Evolutionary conservation across 1,140 invertebrate species (phyloP), one percentile per base, ranked within the genome.

Genomic region (Trachymyrmex cornetzi): DNA sequence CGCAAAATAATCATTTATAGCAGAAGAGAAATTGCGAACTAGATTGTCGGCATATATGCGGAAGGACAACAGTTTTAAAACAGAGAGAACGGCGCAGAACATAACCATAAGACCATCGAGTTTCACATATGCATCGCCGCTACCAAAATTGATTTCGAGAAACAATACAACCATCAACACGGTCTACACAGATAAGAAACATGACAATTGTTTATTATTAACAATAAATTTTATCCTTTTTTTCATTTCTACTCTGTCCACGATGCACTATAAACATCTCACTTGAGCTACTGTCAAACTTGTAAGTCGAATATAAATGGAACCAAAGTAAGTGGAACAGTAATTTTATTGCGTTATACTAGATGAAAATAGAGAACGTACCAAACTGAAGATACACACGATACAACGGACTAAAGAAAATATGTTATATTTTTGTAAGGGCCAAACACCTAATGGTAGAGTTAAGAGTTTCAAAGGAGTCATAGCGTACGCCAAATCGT

Each of bases 401-500:
- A 34, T 14, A 5, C 27, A 14, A 6, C 85, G 63, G 0, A 63
- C 0, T 34, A 14, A 22, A 2, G 87, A 24, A 16, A 63, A 82
- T 0, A n/a, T n/a, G 11, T 81, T 22, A 38, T 87, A 57, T 5
- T 74, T 4, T 12, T 85, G 59, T 12, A 90, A 30, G 0, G 85
- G 90, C 89, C 90, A 91, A 1, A 66, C 61, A 2, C 90, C 89
- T 16, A 85, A 12, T 6, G 85, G 87, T 38, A 53, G 27, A 27
- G 85, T 50, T 19, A 87, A 1, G 9, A 85, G 3, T 30, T 85
- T 86, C 3, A 69, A 11, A 16, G 71, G 75, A 9, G 22, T 72
- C 67, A 82, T 84, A 50, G 79, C 85, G 30, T 61, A 77, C 0
- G 55, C 6, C 0, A 89, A 12, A 24, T 90, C 77, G 3, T 69